phyloP scores from a whole-genome alignment of 2,113 vertebrate species.

The Scytalopus superciliaris region DNA sequence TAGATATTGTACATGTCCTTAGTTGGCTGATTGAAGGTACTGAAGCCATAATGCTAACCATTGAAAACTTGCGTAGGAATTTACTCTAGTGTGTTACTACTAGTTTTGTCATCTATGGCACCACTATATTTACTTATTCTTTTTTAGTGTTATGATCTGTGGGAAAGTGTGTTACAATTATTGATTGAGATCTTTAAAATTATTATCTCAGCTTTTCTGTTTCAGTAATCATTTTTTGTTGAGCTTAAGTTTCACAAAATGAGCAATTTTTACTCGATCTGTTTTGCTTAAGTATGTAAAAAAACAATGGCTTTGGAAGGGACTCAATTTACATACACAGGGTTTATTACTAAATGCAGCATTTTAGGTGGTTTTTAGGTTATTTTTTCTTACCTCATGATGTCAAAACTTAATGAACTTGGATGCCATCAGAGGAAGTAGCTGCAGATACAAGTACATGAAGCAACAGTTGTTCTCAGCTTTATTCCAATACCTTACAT shows the following conservation, averaged over 20 bases:
- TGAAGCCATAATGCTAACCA: not conserved
- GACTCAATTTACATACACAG: not conserved
- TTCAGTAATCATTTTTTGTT: not conserved
- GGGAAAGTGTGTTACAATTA: not conserved
- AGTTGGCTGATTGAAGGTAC: not conserved
- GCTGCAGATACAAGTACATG: not conserved
- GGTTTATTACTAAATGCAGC: not conserved
- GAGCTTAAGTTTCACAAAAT: not conserved
- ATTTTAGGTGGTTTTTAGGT: conserved; percentile 21
- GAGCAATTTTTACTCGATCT: not conserved
- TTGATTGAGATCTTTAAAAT: not conserved
- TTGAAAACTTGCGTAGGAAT: not conserved
- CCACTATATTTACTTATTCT: not conserved
- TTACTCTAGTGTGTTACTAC: not conserved
- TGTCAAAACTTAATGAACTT: not conserved
- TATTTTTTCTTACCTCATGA: not conserved
- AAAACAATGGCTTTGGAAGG: not conserved
- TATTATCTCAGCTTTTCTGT: not conserved
- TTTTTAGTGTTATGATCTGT: not conserved
- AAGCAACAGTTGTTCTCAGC: not conserved
- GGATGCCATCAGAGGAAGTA: conserved; percentile 2
- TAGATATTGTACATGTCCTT: not conserved
- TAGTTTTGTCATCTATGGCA: not conserved
- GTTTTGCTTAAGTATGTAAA: not conserved
- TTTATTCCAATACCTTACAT: not conserved